Percentiles rank a stretch among this genome's conserved stretches.
phyloP scores from a whole-genome alignment of 2,888 invertebrate species.

The Caenorhabditis plicata region DNA sequence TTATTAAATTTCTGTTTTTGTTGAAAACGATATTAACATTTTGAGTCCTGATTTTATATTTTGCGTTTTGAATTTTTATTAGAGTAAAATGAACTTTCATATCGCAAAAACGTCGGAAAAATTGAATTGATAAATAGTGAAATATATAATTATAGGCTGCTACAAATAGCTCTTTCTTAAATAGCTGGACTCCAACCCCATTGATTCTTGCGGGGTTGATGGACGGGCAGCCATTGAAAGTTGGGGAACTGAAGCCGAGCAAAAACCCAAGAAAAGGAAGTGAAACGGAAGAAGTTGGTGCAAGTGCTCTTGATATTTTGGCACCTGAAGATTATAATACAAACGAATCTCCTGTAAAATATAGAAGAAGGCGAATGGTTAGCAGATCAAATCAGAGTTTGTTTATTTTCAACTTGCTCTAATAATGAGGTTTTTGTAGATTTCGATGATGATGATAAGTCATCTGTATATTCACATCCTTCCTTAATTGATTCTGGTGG shows the following conservation, averaged over 20 bases:
- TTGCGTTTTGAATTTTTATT: too few relatives aligned
- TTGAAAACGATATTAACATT: conserved; percentile 1
- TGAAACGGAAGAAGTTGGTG: conserved; percentile 34
- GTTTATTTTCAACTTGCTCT: too few relatives aligned
- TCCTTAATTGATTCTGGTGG: conserved; percentile 54
- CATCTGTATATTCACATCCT: conserved; percentile 62
- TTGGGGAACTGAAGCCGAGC: conserved; percentile 22
- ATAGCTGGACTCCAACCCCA: conserved; percentile 68
- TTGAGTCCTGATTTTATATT: background rate
- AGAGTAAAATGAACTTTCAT: too few relatives aligned
- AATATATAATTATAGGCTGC: conserved; percentile 57
- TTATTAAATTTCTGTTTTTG: background rate
- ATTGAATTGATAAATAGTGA: background rate
- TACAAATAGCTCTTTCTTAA: conserved; percentile 68
- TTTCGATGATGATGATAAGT: conserved; percentile 49
- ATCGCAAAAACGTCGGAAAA: background rate
- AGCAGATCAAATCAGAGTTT: conserved; percentile 3
- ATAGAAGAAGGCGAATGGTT: background rate
- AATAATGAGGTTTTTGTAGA: conserved; percentile 18
- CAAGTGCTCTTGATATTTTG: conserved; percentile 43
- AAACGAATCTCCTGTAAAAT: conserved; percentile 20
- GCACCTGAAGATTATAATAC: conserved; percentile 29
- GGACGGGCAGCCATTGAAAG: conserved; percentile 47
- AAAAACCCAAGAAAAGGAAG: conserved; percentile 23
- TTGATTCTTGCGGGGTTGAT: conserved; percentile 66